Evolutionary conservation across 2,888 invertebrate genomes (phyloP), one percentile per base, ranked within the genome.

Genomic region (Frankliniella fusca): DNA sequence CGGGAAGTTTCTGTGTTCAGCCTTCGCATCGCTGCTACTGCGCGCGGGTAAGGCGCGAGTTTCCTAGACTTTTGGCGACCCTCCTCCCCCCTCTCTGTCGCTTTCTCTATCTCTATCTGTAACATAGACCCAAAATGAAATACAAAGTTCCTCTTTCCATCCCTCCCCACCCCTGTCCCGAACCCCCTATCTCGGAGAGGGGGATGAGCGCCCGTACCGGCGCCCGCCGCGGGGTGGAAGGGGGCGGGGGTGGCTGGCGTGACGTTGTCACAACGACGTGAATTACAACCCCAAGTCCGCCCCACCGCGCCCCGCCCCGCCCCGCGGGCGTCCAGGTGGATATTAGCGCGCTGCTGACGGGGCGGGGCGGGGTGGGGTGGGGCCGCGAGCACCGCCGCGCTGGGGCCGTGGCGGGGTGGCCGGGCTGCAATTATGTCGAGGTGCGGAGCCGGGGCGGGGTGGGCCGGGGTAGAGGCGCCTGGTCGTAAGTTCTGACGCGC

Each of bases 251-350:
- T 2, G 54, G 70, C n/a, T n/a, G 70, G 70, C 23, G 23, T 76
- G 70, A 76, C 70, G 70, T 76, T 76, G 70, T 76, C 70, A 76
- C 70, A 76, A 76, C 70, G 70, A 76, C 27, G 70, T 76, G 70
- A 76, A 76, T 76, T 76, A 76, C 70, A 76, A 27, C 70, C 70
- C 70, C 54, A 15, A 18, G 54, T 2, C 54, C 54, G 18, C 54
- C 54, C 70, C n/a, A 11, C 70, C 70, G 5, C 70, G 23, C 70
- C 65, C 70, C 70, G 23, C 70, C 70, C 0, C 70, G 27, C 70
- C 70, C 27, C 70, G 70, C 27, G 9, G 61, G 61, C 61, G 70
- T 27, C 70, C 70, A 76, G 70, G 70, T 76, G 70, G 70, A 76
- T 76, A 76, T 76, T 76, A 76, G 70, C 70, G 27, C 70, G 27